These are phyloP conservation scores for Drosophila colorata DNA, from an alignment of 2,888 invertebrate genomes.

Conservation along the genomic window DNA sequence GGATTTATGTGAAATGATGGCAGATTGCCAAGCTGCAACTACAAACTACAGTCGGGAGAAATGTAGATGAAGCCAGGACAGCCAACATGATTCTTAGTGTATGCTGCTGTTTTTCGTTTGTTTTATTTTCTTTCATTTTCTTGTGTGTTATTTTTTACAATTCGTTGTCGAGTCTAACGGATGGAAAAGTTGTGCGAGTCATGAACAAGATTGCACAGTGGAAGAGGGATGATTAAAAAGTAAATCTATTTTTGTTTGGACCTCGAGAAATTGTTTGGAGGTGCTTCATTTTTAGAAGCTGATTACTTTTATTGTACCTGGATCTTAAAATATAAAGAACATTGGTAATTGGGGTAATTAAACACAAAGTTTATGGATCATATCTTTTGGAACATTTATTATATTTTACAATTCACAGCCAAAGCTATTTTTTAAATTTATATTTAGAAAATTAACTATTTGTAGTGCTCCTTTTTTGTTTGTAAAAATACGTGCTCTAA, in stretches of 20 bases:
- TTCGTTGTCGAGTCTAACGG: constrained; percentile 63
- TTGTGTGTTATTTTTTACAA: constrained; percentile 59
- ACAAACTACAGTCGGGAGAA: constrained; percentile 32
- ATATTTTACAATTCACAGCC: no score
- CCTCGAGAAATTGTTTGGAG: no score
- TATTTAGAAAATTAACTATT: no score
- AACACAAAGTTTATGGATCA: no score
- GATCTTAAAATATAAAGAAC: no score
- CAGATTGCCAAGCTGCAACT: constrained; percentile 79
- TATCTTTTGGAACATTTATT: no score
- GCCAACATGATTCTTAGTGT: constrained; percentile 46
- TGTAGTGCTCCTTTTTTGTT: no score
- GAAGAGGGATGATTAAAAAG: constrained; percentile 2
- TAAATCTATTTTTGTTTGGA: background rate
- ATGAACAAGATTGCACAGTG: constrained; percentile 55
- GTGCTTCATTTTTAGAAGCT: no score
- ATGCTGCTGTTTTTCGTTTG: constrained; percentile 42
- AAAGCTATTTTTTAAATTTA: no score
- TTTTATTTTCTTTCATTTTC: constrained; percentile 53
- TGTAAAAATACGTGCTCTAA: no score
- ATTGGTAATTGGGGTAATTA: no score
- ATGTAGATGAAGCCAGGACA: constrained; percentile 11
- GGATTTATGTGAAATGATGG: constrained; percentile 79
- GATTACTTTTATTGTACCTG: no score
- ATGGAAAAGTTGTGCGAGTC: constrained; percentile 63